Evolutionary conservation across 2,888 invertebrate species (phyloP).

Genomic region (Ectemnius lituratus): DNA sequence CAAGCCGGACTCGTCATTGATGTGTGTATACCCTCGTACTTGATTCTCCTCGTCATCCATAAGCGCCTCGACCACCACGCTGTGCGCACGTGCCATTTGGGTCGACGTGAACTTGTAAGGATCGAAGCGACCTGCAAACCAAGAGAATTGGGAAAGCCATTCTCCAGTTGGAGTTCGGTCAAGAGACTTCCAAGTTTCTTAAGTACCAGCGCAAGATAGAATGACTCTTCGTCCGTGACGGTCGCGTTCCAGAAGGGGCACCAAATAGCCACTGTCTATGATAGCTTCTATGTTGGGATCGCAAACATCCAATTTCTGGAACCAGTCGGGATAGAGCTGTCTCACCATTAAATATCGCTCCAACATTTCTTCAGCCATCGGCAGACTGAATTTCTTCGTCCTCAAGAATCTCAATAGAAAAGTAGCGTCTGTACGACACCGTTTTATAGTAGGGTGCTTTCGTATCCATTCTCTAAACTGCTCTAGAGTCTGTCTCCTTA

Average conservation of each 20-base stretch:
- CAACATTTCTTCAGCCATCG: constrained; percentile 91
- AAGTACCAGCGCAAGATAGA: constrained; percentile 86
- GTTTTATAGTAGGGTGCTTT: constrained; percentile 89
- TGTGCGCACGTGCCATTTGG: constrained; percentile 91
- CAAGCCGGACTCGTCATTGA: constrained; percentile 90
- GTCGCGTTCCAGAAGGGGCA: constrained; percentile 87
- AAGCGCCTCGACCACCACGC: constrained; percentile 89
- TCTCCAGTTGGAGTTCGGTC: background rate
- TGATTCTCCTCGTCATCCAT: constrained; percentile 92
- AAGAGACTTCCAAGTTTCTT: no score
- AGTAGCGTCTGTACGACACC: constrained; percentile 88
- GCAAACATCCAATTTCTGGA: constrained; percentile 87
- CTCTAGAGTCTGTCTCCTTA: constrained; percentile 85
- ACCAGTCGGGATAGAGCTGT: constrained; percentile 92
- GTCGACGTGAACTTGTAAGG: constrained; percentile 87
- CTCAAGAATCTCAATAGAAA: constrained; percentile 91
- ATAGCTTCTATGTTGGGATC: constrained; percentile 90
- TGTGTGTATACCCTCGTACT: constrained; percentile 90
- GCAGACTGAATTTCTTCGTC: constrained; percentile 92
- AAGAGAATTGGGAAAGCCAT: background rate
- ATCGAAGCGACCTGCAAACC: constrained; percentile 83
- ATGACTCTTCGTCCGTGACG: constrained; percentile 87
- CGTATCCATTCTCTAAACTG: constrained; percentile 91
- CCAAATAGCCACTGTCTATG: constrained; percentile 88
- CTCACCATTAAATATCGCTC: constrained; percentile 92